Evolutionary conservation across 2,888 invertebrate species (phyloP), one percentile per base, ranked within the genome.

Genomic region (Dryobotodes eremita): DNA sequence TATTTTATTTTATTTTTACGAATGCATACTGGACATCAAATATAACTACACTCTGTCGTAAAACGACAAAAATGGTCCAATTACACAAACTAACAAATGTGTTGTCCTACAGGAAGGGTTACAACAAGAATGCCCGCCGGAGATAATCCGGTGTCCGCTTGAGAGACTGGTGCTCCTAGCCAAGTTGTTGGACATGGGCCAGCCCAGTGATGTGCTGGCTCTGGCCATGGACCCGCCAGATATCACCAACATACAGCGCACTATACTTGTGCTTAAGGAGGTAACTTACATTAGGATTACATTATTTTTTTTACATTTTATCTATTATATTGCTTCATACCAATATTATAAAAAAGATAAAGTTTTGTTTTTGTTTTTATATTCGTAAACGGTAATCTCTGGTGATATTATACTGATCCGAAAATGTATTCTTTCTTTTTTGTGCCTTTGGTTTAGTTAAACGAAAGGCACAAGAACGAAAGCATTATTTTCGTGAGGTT

Each of bases 221-320:
- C 94, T 98, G 53, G 98, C 99, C 1, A 97, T 99, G 94, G 98
- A 98, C 90, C 99, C 99, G 26, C 99, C 99, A 0, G 98, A 98
- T 92, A 96, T 99, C 59, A 97, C 97, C 42, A 98, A 98, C 91
- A 98, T 99, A 87, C 97, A 98, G 82, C 97, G 98, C 75, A 99
- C 99, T 0, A 97, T 99, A 85, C 97, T 99, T n/a, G 96, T 98
- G 62, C 96, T 99, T 6, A 99, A 99, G 97, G 98, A 98, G 97
- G 98, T 98, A 90, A 23, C 7, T 42, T 17, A 46, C 17, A 62
- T 62, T 11, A 36, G 11, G 20, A 36, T 36, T 10, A 62, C 20
- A n/a, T n/a, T n/a, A n/a, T n/a, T n/a, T n/a, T n/a, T n/a, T n/a
- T n/a, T n/a, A n/a, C n/a, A 31, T n/a, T 59, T 26, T 26, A 26